A percentile compares a stretch with the other conserved stretches of the same genome.
Evolutionary conservation across 2,888 invertebrate species (phyloP).

Genomic region (Andricus quercusramuli): DNA sequence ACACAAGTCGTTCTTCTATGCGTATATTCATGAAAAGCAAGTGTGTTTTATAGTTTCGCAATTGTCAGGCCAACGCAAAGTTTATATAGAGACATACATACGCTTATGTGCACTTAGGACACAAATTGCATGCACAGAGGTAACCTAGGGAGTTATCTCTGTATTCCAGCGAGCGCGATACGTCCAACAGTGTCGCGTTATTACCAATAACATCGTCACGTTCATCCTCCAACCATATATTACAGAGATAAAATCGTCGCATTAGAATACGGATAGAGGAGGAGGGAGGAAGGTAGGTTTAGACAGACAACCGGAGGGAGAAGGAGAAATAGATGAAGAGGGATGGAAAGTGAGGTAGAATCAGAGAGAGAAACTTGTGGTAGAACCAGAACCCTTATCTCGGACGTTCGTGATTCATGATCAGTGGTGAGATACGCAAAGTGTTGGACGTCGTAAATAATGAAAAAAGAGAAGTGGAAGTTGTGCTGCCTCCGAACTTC

Average conservation of each 20-base stretch:
- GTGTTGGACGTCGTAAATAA: conserved; percentile 51
- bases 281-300: conserved; percentile 21
- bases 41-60: neutral
- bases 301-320: conserved; percentile 18
- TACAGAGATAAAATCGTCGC: conserved; percentile 30
- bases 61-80: neutral
- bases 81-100: conserved; percentile 13
- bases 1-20: neutral
- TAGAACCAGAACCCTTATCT: conserved; percentile 33
- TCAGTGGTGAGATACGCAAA: conserved; percentile 48
- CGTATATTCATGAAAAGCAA: neutral
- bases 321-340: neutral
- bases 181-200: conserved; percentile 30
- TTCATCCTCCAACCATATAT: conserved; percentile 38
- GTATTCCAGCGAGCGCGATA: conserved; percentile 35
- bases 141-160: conserved; percentile 32
- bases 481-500: conserved; percentile 18
- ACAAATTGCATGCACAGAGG: conserved; percentile 37
- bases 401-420: conserved; percentile 51
- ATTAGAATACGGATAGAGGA: conserved; percentile 24
- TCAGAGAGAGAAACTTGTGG: conserved; percentile 21
- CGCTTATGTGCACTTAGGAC: neutral
- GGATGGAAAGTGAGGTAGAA: neutral
- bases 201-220: conserved; percentile 40
- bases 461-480: conserved; percentile 33